Percentiles rank a stretch among this genome's conserved stretches.
Evolutionary conservation across 2,797 vertebrate genomes (phyloP).

Genomic region (Eptatretus atami): DNA sequence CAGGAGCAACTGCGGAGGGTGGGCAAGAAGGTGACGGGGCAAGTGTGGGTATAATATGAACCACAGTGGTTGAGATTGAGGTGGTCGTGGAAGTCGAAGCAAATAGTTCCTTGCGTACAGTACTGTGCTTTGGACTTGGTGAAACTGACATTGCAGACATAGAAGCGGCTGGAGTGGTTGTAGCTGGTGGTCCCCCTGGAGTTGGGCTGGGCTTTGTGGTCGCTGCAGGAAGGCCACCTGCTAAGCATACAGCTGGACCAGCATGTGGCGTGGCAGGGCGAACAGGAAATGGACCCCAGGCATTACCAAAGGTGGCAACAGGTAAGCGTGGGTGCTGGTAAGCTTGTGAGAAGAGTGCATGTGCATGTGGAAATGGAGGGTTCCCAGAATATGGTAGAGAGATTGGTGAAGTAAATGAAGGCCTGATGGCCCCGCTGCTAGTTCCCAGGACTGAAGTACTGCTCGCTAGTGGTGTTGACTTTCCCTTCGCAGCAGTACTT

Average conservation of each 20-base stretch:
- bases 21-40: no score
- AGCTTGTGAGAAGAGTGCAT: constrained; percentile 68
- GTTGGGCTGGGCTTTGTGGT: not conserved
- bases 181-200: constrained; percentile 17
- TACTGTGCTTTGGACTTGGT: constrained; percentile 41
- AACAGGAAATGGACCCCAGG: constrained; percentile 93
- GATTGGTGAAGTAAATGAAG: constrained; percentile 63
- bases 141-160: constrained; percentile 27
- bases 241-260: not conserved
- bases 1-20: no score
- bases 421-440: constrained; percentile 56
- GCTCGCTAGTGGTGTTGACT: constrained; percentile 35
- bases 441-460: constrained; percentile 43
- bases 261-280: constrained; percentile 43
- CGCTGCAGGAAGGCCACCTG: not conserved
- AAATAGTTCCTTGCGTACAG: constrained; percentile 71
- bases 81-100: constrained; percentile 38
- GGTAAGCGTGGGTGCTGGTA: constrained; percentile 94
- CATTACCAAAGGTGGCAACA: constrained; percentile 86
- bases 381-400: constrained; percentile 43
- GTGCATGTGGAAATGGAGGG: constrained; percentile 34
- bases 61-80: constrained; percentile 34
- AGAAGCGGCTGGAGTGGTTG: constrained; percentile 21
- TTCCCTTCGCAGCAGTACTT: not conserved
- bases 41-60: no score